A percentile compares a stretch with the other conserved stretches of the same genome.
Evolutionary conservation across 2,888 invertebrate genomes (phyloP).

Genomic region (Cheilosia variabilis): DNA sequence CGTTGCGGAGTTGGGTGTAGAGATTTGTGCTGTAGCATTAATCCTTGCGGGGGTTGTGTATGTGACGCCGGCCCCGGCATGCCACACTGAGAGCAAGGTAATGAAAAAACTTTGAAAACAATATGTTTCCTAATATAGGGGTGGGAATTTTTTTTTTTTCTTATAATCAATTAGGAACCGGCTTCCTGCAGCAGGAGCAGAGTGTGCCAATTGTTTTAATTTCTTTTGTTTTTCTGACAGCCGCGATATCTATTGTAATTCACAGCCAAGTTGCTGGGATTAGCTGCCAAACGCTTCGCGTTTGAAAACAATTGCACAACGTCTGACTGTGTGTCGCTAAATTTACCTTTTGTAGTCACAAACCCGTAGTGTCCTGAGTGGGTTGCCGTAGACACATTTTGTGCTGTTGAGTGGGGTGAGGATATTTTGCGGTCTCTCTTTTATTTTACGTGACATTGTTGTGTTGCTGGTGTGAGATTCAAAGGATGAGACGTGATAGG

Average conservation of each 20-base stretch:
- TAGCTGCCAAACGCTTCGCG: background rate
- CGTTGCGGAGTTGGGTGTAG: constrained; percentile 1
- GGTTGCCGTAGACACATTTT: too few species aligned
- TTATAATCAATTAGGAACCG: constrained; percentile 55
- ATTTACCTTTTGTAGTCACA: constrained; percentile 27
- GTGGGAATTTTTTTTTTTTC: constrained; percentile 7
- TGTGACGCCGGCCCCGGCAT: background rate
- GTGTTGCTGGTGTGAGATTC: too few species aligned
- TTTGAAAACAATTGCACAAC: background rate
- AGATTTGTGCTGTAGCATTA: constrained; percentile 38
- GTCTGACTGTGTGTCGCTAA: background rate
- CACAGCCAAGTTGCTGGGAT: background rate
- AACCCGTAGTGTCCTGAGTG: background rate
- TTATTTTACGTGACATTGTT: too few species aligned
- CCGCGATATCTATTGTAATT: background rate
- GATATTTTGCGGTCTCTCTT: too few species aligned
- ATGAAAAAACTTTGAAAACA: constrained; percentile 59
- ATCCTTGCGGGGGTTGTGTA: constrained; percentile 19
- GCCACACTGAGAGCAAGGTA: constrained; percentile 52
- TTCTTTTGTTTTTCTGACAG: background rate
- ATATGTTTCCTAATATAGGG: constrained; percentile 36
- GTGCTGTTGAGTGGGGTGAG: too few species aligned
- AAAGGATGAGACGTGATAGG: too few species aligned
- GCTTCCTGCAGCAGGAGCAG: constrained; percentile 42
- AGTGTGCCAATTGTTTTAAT: constrained; percentile 31